A percentile compares a stretch with the other conserved stretches of the same genome.
Evolutionary conservation across 2,113 vertebrate genomes (phyloP).

Genomic region (Xiphophorus maculatus): DNA sequence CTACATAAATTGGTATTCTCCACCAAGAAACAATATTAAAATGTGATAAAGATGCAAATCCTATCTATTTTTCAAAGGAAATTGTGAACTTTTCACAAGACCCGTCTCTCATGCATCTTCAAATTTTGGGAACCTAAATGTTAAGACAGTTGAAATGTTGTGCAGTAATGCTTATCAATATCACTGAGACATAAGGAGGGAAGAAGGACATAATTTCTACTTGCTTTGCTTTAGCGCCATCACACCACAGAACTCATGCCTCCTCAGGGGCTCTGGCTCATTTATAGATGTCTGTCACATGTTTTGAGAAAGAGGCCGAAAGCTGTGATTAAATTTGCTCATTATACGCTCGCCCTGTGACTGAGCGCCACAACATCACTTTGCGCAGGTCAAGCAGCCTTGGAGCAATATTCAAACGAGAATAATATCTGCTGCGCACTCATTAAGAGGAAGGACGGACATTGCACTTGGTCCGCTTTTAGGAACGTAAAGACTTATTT

Average conservation of each 20-base stretch:
- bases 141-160: neutral
- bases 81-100: slow-evolving; percentile 6
- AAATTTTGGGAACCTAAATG: neutral
- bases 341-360: slow-evolving; percentile 53
- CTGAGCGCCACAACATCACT: slow-evolving; percentile 43
- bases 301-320: slow-evolving; percentile 45
- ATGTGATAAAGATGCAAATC: neutral
- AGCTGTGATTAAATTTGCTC: slow-evolving; percentile 67
- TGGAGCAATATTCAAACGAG: slow-evolving; percentile 62
- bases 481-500: slow-evolving; percentile 57
- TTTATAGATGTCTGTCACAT: slow-evolving; percentile 49
- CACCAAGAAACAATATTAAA: neutral
- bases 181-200: slow-evolving; percentile 15
- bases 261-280: slow-evolving; percentile 28
- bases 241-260: slow-evolving; percentile 19
- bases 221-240: slow-evolving; percentile 16
- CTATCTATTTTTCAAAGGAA: too few relatives aligned
- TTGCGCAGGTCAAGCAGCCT: slow-evolving; percentile 60
- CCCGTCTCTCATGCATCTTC: slow-evolving; percentile 16
- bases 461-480: slow-evolving; percentile 53
- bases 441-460: slow-evolving; percentile 60
- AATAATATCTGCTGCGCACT: slow-evolving; percentile 56
- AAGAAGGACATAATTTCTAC: slow-evolving; percentile 15
- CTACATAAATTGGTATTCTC: too few relatives aligned
- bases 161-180: slow-evolving; percentile 10